Evolutionary conservation across 2,888 invertebrate species (phyloP), one percentile per base, ranked within the genome.

Genomic region (Rotaria macrura): DNA sequence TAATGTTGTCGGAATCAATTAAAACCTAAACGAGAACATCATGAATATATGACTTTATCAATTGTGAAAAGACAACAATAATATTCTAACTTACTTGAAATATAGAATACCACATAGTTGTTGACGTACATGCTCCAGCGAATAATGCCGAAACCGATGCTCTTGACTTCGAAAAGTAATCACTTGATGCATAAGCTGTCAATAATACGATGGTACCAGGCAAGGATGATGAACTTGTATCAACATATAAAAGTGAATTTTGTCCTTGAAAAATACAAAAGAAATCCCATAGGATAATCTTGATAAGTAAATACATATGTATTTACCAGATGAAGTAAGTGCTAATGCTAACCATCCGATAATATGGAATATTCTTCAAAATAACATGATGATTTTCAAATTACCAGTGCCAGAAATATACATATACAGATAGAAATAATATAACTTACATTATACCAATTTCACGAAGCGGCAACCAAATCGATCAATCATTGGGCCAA

Each of bases 91-190:
- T 25, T 79, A 79, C 79, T n/a, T 79, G 79, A 79, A 79, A 79
- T 40, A 79, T 40, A 0, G 79, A 40, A 43, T 40, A 79, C 79
- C 79, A 79, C 79, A 79, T 79, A 10, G 79, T 79, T 3, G 79
- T 25, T 23, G 79, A 79, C 10, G 40, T 79, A 40, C 79, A 40
- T 9, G 79, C 79, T 43, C 79, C 79, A 25, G 79, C 79, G 3
- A 79, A 79, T 12, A 79, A 43, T 25, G 79, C 40, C 0, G 79
- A 79, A 25, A 79, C 79, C 4, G 43, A 43, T 43, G 79, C 79
- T 40, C 79, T 40, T 40, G 79, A 79, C n/a, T 79, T 79, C 25
- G 79, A n/a, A 79, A 79, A 79, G n/a, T 79, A 79, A 79, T n/a
- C 40, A 14, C 40, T 25, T 43, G 79, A 79, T 43, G 79, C n/a